These are phyloP conservation scores for Hipparchia semele DNA, from an alignment of 2,888 invertebrate species.

Conservation along the genomic window DNA sequence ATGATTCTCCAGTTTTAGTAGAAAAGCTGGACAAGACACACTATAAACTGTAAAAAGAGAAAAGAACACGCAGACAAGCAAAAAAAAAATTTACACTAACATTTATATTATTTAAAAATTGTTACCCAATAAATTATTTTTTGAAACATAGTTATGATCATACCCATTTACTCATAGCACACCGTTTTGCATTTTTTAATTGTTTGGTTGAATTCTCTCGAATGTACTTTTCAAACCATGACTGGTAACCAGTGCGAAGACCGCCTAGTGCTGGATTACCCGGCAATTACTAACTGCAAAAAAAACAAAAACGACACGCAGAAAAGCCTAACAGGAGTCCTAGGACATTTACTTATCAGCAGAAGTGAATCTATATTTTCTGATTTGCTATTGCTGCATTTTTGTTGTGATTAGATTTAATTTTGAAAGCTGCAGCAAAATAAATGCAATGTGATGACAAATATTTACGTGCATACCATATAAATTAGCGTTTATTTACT, in stretches of 20 bases:
- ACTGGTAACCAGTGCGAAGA: neutral
- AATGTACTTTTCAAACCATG: slow-evolving; percentile 5
- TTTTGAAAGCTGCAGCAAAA: slow-evolving; percentile 1
- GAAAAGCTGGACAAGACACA: slow-evolving; percentile 7
- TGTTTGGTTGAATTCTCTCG: neutral
- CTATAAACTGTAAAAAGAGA: slow-evolving; percentile 27
- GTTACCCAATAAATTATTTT: neutral
- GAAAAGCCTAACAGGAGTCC: slow-evolving; percentile 17
- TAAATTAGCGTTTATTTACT: neutral
- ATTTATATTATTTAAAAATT: neutral
- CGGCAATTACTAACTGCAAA: slow-evolving; percentile 1
- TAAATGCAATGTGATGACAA: neutral
- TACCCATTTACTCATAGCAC: neutral
- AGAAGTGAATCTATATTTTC: neutral
- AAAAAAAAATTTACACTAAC: slow-evolving; percentile 18
- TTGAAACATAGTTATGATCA: neutral
- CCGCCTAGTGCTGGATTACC: slow-evolving; percentile 3
- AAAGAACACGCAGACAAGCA: slow-evolving; percentile 31
- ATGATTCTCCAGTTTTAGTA: neutral
- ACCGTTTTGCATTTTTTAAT: neutral
- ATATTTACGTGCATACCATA: neutral
- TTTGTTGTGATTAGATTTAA: neutral
- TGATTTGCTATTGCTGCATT: neutral
- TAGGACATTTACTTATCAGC: neutral
- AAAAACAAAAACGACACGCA: slow-evolving; percentile 17